Evolutionary conservation across 2,888 invertebrate genomes (phyloP).

Genomic region (Netelia virgata): DNA sequence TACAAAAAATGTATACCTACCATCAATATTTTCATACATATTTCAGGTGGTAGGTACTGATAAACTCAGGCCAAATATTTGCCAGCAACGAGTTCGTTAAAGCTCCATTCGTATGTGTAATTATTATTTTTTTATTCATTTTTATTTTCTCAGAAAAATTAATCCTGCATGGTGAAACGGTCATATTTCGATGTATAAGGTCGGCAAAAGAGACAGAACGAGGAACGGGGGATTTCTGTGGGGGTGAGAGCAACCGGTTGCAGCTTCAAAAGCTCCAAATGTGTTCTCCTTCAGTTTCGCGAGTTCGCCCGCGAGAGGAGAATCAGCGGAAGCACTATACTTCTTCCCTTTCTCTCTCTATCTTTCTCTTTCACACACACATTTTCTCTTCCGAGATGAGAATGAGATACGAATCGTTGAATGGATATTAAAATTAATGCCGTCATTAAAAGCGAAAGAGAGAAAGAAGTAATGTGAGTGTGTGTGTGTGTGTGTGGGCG

Average conservation of each 20-base stretch:
- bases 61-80: no score
- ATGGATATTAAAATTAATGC: slow-evolving; percentile 68
- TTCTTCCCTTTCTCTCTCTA: neutral
- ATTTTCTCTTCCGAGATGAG: slow-evolving; percentile 42
- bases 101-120: neutral
- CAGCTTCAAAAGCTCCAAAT: slow-evolving; percentile 57
- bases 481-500: no score
- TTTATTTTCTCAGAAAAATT: neutral
- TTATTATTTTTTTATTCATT: neutral
- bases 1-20: no score
- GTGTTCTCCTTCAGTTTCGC: slow-evolving; percentile 41
- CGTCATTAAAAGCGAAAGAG: slow-evolving; percentile 45
- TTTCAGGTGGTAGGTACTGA: no score
- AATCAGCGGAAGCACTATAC: slow-evolving; percentile 23
- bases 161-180: neutral
- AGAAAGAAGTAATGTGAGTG: neutral
- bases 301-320: slow-evolving; percentile 32
- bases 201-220: neutral
- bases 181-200: neutral
- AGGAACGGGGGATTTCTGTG: slow-evolving; percentile 8
- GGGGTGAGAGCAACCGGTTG: slow-evolving; percentile 63
- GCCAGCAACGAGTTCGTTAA: neutral
- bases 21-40: no score
- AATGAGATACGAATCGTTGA: slow-evolving; percentile 65
- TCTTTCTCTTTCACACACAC: slow-evolving; percentile 16